Evolutionary conservation across 2,888 invertebrate species (phyloP), one percentile per base, ranked within the genome.

Genomic region (Glaucopsyche alexis): DNA sequence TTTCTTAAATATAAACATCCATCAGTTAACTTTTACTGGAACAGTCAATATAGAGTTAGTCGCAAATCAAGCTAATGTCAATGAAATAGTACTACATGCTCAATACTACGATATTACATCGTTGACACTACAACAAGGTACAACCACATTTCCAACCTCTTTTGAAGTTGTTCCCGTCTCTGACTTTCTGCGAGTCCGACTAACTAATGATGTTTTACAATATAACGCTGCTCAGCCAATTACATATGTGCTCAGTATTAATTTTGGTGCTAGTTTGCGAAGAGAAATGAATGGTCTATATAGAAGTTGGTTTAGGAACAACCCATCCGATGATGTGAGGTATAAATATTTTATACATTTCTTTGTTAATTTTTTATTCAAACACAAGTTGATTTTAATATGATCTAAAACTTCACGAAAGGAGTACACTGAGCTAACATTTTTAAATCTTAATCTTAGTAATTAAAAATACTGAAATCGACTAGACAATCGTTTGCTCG

Each of bases 261-360:
- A 19, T 0, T 93, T 91, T 74, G 78, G 73, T 0, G 86, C 86
- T 6, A 75, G 75, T 0, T 78, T 93, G 72, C 84, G 93, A 16
- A 80, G 78, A 7, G 90, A 93, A 65, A 93, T 93, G 93, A 88
- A 86, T 55, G 93, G 92, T 52, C 88, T 93, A 49, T 93, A 93
- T 73, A 81, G 80, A 52, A 89, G 85, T 80, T 93, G 93, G 92
- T 93, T 81, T 77, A 85, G 81, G 47, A 87, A 90, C 72, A 74
- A 76, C 11, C 74, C 74, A 7, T 79, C 65, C 9, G 80, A 80
- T 16, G 7, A 60, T 14, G 76, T 82, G 1, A 87, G 84, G 89
- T 90, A 81, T 80, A 71, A 42, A 42, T 7, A 7, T 42, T 42
- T 42, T 42, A 8, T 7, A 42, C 7, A 8, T 42, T 42, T 7